Conservation (phyloP, 1,140 invertebrate genomes). For the Neotoxoptera formosana region DNA sequence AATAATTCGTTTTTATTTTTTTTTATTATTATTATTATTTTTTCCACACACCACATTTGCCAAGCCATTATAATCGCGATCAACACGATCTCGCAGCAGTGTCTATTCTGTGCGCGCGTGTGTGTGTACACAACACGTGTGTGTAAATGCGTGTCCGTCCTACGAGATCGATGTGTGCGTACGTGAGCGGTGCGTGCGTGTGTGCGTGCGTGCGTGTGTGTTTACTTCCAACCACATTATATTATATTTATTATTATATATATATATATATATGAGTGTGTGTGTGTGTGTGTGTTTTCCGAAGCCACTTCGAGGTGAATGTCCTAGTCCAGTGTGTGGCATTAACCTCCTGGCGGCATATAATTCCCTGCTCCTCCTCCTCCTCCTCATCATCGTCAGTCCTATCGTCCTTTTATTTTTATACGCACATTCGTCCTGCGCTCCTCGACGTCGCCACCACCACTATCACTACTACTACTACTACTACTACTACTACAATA, state of each 20-base stretch:
- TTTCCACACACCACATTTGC: background rate
- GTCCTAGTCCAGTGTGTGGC: slow-evolving; percentile 47
- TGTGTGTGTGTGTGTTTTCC: slow-evolving; percentile 43
- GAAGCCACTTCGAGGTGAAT: slow-evolving; percentile 41
- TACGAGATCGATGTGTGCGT: background rate
- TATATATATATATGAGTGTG: too few species aligned
- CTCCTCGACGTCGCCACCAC: background rate
- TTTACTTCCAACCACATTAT: slow-evolving; percentile 7
- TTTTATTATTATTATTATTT: background rate
- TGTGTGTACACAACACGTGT: background rate
- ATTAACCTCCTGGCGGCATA: slow-evolving; percentile 55
- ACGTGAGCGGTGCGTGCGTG: background rate
- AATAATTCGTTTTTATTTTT: slow-evolving; percentile 12
- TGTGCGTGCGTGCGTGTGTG: background rate
- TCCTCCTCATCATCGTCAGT: background rate
- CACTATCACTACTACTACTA: background rate
- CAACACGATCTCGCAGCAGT: background rate
- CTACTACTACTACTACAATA: background rate
- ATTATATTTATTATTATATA: slow-evolving; percentile 7
- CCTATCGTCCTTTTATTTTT: background rate
- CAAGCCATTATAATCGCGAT: slow-evolving; percentile 35
- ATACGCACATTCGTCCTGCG: slow-evolving; percentile 35
- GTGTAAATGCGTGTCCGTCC: slow-evolving; percentile 22
- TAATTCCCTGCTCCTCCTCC: slow-evolving; percentile 26
- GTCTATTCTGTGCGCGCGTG: too few species aligned